These are phyloP conservation scores for Drosophila tani DNA, from an alignment of 1,140 invertebrate species.

Conservation along the genomic window DNA sequence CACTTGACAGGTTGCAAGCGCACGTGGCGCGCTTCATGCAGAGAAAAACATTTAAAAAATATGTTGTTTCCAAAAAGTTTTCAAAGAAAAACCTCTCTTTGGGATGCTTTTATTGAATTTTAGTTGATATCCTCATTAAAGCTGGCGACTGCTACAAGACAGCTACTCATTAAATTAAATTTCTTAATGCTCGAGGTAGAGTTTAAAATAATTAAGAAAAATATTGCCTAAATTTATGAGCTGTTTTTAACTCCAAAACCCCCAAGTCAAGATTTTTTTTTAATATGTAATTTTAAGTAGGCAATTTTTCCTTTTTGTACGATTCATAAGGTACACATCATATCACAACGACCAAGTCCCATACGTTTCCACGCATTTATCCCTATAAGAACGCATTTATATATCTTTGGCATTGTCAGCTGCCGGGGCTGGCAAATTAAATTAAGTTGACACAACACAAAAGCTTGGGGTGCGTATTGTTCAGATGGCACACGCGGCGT, in stretches of 20 bases:
- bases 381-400: slow-evolving; percentile 15
- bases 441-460: slow-evolving; percentile 53
- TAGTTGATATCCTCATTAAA: too few relatives aligned
- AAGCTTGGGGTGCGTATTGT: slow-evolving; percentile 33
- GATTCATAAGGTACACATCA: slow-evolving; percentile 9
- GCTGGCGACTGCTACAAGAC: too few relatives aligned
- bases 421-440: slow-evolving; percentile 43
- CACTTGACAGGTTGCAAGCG: slow-evolving; percentile 45
- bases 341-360: slow-evolving; percentile 12
- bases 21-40: slow-evolving; percentile 5
- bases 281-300: not conserved
- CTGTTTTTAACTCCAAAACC: not conserved
- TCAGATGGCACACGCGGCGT: slow-evolving; percentile 34
- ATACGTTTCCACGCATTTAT: slow-evolving; percentile 1
- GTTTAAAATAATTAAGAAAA: not conserved
- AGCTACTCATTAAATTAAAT: too few relatives aligned
- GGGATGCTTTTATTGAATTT: too few relatives aligned
- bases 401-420: slow-evolving; percentile 42
- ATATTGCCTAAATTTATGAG: not conserved
- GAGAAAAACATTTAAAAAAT: not conserved
- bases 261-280: not conserved
- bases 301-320: not conserved
- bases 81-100: not conserved
- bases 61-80: not conserved
- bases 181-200: too few relatives aligned